Evolutionary conservation across 1,140 invertebrate genomes (phyloP), one percentile per base, ranked within the genome.

Genomic region (Mamestra configurata): DNA sequence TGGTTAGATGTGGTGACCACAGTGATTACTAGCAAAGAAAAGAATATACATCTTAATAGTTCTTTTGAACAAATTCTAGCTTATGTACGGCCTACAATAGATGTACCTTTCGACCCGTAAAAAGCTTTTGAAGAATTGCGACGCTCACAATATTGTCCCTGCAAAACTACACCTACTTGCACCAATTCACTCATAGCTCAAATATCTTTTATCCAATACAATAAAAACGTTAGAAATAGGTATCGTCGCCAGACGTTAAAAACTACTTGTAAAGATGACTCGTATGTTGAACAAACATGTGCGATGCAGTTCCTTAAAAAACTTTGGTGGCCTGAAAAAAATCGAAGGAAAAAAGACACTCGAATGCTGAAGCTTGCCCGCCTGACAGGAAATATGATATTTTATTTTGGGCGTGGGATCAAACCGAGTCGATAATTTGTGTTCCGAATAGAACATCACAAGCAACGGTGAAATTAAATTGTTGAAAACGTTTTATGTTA

Each of bases 341-440:
- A 90, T 66, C 72, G 75, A 73, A 79, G 83, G 89, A 93, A 94
- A 93, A 94, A 93, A 90, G 81, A 80, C 89, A 91, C 89, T 93
- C 88, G 64, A 93, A 91, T 84, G 77, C 89, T 90, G 89, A 93
- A 91, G 90, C 91, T 90, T 83, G 89, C 81, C 84, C 89, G 86
- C 70, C 88, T 91, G 89, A 94, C 93, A 94, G 93, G 93, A 94
- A 94, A 94, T 93, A 93, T 94, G 92, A 94, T 94, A 94, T 93
- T 94, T 94, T 94, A 93, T 94, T 93, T 94, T 92, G 89, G 92
- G 89, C 92, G 93, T 94, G 92, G 92, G 93, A 94, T 93, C 93
- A 94, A 94, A 92, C 90, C 88, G 76, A 89, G 84, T 89, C 91
- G 93, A 93, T 94, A 94, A 94, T 93, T 92, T 92, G 91, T 92